Percentiles rank a stretch among this genome's conserved stretches.
These are phyloP conservation scores for Leptoteleia sp. DNA, from an alignment of 1,140 invertebrate genomes.

Conservation along the genomic window DNA sequence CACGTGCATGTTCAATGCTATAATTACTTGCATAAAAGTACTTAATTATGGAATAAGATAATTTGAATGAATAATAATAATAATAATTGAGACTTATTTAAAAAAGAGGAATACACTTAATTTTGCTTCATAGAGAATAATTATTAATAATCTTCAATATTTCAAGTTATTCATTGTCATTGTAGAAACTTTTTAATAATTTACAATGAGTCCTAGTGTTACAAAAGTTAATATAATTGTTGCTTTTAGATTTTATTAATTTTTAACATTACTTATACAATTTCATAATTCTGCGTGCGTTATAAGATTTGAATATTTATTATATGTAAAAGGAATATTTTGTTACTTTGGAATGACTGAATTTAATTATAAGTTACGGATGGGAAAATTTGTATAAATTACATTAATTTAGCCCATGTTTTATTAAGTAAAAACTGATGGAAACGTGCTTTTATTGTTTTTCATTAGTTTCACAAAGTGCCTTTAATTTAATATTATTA, in stretches of 20 bases:
- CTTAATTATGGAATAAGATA: no score
- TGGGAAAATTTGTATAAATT: constrained; percentile 55
- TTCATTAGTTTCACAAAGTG: constrained; percentile 51
- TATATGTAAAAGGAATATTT: constrained; percentile 37
- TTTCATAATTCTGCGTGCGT: constrained; percentile 33
- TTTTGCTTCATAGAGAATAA: no score
- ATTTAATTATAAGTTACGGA: constrained; percentile 43
- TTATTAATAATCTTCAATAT: constrained; percentile 16
- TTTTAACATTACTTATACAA: constrained; percentile 31
- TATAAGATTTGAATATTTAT: constrained; percentile 60
- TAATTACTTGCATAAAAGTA: background rate
- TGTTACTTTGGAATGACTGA: constrained; percentile 56
- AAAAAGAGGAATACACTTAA: no score
- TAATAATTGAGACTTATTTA: no score
- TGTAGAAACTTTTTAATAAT: constrained; percentile 23
- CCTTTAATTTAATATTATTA: constrained; percentile 50
- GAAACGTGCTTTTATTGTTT: constrained; percentile 28
- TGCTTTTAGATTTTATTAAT: constrained; percentile 49
- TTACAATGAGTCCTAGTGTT: constrained; percentile 50
- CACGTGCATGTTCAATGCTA: constrained; percentile 4
- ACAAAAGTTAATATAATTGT: constrained; percentile 41
- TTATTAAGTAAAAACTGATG: constrained; percentile 42
- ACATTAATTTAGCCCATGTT: constrained; percentile 37
- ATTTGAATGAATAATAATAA: no score
- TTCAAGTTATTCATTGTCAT: constrained; percentile 30